These are phyloP conservation scores for Polyommatus iphigenia DNA, from an alignment of 2,888 invertebrate species.

Conservation along the genomic window DNA sequence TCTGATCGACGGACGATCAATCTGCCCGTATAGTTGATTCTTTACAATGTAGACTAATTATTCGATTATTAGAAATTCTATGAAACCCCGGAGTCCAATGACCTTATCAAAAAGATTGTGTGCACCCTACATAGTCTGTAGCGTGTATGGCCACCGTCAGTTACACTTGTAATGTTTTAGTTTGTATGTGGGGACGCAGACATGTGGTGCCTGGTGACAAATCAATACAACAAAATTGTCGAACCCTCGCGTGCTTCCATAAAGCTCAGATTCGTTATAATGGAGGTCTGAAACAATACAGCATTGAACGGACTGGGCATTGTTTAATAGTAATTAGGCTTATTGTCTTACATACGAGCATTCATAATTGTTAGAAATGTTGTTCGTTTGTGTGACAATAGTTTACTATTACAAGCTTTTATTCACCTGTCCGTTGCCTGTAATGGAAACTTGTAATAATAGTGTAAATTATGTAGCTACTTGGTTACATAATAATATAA, in stretches of 20 bases:
- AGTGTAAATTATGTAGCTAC: too few relatives aligned
- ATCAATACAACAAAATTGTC: conserved; percentile 18
- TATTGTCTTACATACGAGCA: background rate
- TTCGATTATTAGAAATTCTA: too few relatives aligned
- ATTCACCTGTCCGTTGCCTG: background rate
- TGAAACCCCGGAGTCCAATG: too few relatives aligned
- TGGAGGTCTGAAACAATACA: background rate
- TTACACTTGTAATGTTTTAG: background rate
- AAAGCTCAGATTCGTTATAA: background rate
- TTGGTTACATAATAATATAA: too few relatives aligned
- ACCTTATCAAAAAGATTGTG: too few relatives aligned
- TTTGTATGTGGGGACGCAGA: background rate
- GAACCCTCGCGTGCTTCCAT: background rate
- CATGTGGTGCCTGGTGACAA: background rate
- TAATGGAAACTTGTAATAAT: too few relatives aligned
- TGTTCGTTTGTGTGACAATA: background rate
- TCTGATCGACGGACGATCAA: background rate
- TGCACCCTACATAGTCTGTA: background rate
- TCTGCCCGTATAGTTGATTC: background rate
- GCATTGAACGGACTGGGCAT: background rate
- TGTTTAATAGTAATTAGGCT: background rate
- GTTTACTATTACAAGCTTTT: background rate
- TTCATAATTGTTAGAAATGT: background rate
- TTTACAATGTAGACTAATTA: background rate
- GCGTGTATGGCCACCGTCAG: background rate